phyloP scores from a whole-genome alignment of 2,113 vertebrate genomes.

The Nibea albiflora region DNA sequence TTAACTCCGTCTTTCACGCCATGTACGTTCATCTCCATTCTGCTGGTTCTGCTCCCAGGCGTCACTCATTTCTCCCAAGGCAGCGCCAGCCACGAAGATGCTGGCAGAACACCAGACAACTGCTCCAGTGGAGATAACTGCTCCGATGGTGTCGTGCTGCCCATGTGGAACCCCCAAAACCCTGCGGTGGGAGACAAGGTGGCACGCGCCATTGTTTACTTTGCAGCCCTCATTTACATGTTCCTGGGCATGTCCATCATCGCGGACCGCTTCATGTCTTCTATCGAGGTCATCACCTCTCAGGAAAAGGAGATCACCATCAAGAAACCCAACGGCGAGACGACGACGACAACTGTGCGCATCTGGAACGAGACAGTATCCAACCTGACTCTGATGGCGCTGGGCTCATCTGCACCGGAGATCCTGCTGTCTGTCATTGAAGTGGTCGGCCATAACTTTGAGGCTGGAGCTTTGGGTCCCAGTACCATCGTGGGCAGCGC shows the following conservation, averaged over 20 bases:
- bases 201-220: constrained; percentile 89
- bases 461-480: constrained; percentile 86
- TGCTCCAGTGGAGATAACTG: constrained; percentile 84
- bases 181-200: constrained; percentile 89
- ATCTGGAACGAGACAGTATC: constrained; percentile 91
- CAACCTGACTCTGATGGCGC: constrained; percentile 89
- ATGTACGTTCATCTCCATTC: constrained; percentile 67
- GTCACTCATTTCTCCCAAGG: constrained; percentile 74
- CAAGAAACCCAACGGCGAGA: constrained; percentile 88
- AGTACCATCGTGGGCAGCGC: constrained; percentile 90
- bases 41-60: constrained; percentile 79
- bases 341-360: constrained; percentile 85
- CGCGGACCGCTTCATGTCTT: constrained; percentile 91
- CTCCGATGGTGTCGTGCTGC: constrained; percentile 86
- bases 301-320: constrained; percentile 90
- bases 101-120: constrained; percentile 50
- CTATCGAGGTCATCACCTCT: constrained; percentile 90
- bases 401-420: constrained; percentile 89
- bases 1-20: constrained; percentile 51
- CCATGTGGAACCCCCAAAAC: constrained; percentile 89
- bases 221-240: constrained; percentile 90
- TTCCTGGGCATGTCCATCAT: constrained; percentile 91
- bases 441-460: constrained; percentile 87
- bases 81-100: constrained; percentile 50
- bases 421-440: constrained; percentile 90